Evolutionary conservation across 2,888 invertebrate species (phyloP).

Genomic region (Maniola hyperantus): DNA sequence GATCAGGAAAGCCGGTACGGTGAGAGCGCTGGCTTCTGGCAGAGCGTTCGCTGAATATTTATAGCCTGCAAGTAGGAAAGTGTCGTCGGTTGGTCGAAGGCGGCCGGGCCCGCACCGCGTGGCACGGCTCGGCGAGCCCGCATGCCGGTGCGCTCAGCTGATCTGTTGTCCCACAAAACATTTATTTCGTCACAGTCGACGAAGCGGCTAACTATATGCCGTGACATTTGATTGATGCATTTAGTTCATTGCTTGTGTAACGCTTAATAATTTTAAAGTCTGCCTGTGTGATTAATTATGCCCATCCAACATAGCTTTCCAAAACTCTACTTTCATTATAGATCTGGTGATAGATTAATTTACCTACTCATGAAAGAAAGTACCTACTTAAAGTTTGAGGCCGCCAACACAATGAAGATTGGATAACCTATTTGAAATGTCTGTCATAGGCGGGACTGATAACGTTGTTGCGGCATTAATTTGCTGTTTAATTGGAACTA

Average conservation of each 20-base stretch:
- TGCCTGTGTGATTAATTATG: not conserved
- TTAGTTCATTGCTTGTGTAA: slow-evolving; percentile 30
- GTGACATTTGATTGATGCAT: slow-evolving; percentile 46
- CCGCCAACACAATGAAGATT: slow-evolving; percentile 20
- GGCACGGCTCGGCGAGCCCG: slow-evolving; percentile 38
- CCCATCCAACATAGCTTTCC: not conserved
- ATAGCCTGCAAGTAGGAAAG: slow-evolving; percentile 73
- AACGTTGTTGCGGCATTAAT: slow-evolving; percentile 29
- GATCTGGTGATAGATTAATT: not conserved
- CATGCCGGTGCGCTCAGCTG: slow-evolving; percentile 61
- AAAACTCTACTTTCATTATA: not conserved
- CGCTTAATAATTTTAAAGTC: slow-evolving; percentile 17
- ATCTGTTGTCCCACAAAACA: slow-evolving; percentile 59
- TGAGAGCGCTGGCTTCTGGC: slow-evolving; percentile 58
- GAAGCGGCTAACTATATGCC: slow-evolving; percentile 52
- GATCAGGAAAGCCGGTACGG: slow-evolving; percentile 46
- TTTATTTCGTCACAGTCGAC: slow-evolving; percentile 49
- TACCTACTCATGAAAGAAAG: not conserved
- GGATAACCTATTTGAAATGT: slow-evolving; percentile 33
- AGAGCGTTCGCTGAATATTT: slow-evolving; percentile 70
- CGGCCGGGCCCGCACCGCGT: slow-evolving; percentile 43
- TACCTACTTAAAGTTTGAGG: slow-evolving; percentile 12
- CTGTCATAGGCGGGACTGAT: slow-evolving; percentile 29
- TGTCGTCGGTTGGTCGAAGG: slow-evolving; percentile 53
- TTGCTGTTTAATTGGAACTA: slow-evolving; percentile 30